Evolutionary conservation across 2,797 vertebrate species (phyloP).

Genomic region (Periophthalmus magnuspinnatus): DNA sequence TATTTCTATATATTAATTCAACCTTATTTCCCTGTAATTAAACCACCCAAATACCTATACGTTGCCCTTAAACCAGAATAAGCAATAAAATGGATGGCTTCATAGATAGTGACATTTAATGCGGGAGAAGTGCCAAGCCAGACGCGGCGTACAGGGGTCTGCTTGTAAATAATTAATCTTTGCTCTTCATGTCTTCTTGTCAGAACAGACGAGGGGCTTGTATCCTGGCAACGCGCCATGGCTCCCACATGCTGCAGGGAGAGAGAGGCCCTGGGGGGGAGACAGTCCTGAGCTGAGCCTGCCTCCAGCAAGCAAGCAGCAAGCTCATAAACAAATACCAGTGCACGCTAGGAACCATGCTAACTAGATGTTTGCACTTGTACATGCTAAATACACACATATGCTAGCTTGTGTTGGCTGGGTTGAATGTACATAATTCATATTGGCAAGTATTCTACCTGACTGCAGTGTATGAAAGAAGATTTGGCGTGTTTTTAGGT

Average conservation of each 20-base stretch:
- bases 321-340: conserved; percentile 20
- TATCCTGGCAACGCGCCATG: conserved; percentile 88
- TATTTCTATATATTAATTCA: background rate
- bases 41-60: background rate
- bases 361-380: conserved; percentile 54
- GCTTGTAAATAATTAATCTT: conserved; percentile 91
- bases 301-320: conserved; percentile 66
- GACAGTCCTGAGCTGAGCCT: conserved; percentile 83
- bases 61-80: conserved; percentile 65
- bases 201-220: conserved; percentile 87
- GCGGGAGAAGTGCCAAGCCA: conserved; percentile 85
- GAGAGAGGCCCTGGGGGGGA: conserved; percentile 82
- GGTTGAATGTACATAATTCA: conserved; percentile 27
- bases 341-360: conserved; percentile 31
- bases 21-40: background rate
- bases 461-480: conserved; percentile 8
- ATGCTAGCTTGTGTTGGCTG: conserved; percentile 14
- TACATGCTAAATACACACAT: conserved; percentile 33
- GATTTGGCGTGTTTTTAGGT: background rate
- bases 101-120: conserved; percentile 84
- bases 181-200: conserved; percentile 90
- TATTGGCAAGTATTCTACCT: conserved; percentile 16
- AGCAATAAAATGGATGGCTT: conserved; percentile 78
- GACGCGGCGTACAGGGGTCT: conserved; percentile 85
- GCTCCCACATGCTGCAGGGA: conserved; percentile 86